Percentiles rank a stretch among this genome's conserved stretches.
These are phyloP conservation scores for Metellina segmentata DNA, from an alignment of 2,888 invertebrate genomes.

Conservation along the genomic window DNA sequence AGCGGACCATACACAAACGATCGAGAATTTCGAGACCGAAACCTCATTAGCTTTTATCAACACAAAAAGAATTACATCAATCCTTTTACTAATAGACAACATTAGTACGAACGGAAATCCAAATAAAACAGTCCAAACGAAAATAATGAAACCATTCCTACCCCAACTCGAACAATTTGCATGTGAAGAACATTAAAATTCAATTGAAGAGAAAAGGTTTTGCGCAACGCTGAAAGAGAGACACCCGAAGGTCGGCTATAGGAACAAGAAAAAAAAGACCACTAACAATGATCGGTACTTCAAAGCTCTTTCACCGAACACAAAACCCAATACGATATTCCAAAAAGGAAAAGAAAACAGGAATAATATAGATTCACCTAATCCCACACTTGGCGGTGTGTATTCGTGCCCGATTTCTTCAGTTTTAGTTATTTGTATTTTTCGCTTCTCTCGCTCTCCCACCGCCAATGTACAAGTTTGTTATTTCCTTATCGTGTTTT, in stretches of 20 bases:
- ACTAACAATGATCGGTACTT: neutral
- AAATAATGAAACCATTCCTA: neutral
- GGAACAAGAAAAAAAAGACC: neutral
- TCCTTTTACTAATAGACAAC: too few relatives aligned
- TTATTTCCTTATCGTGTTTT: constrained; percentile 34
- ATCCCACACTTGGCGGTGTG: neutral
- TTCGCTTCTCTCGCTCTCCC: neutral
- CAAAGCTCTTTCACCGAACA: neutral
- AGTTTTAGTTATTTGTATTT: neutral
- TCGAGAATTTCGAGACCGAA: too few relatives aligned
- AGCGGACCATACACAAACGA: too few relatives aligned
- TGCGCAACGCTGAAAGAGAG: neutral
- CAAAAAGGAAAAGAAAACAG: neutral
- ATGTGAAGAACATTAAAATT: neutral
- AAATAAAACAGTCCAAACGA: neutral
- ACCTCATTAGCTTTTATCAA: too few relatives aligned
- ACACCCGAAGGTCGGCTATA: neutral
- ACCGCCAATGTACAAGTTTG: neutral
- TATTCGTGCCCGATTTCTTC: constrained; percentile 2
- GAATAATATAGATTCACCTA: neutral
- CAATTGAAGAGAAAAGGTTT: neutral
- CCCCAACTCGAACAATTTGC: neutral
- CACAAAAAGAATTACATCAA: too few relatives aligned
- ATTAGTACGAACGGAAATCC: neutral
- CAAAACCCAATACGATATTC: neutral